Evolutionary conservation across 2,888 invertebrate genomes (phyloP).

Genomic region (Lasiommata megera): DNA sequence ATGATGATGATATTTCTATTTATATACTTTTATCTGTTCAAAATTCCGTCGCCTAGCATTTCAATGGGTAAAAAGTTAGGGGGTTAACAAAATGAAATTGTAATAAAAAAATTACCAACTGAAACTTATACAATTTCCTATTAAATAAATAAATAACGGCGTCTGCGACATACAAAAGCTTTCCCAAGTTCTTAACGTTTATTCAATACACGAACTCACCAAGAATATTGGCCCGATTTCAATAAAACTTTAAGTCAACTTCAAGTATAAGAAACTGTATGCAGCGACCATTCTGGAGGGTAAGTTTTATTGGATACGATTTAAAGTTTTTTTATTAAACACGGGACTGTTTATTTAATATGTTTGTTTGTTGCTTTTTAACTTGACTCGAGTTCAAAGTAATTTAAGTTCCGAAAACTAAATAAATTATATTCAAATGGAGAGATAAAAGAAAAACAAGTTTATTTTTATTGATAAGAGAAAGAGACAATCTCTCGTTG

Average conservation of each 20-base stretch:
- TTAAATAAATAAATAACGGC: neutral
- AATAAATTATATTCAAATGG: too few relatives aligned
- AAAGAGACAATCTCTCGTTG: too few relatives aligned
- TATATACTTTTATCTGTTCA: too few relatives aligned
- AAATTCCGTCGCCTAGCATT: too few relatives aligned
- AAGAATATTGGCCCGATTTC: conserved; percentile 29
- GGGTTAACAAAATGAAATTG: too few relatives aligned
- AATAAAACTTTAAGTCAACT: conserved; percentile 29
- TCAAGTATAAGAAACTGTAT: conserved; percentile 23
- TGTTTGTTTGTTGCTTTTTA: neutral
- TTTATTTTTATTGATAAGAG: too few relatives aligned
- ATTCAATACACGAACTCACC: conserved; percentile 23
- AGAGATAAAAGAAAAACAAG: too few relatives aligned
- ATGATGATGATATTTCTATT: too few relatives aligned
- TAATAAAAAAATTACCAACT: neutral
- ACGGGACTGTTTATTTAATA: neutral
- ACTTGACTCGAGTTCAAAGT: neutral
- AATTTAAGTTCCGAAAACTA: too few relatives aligned
- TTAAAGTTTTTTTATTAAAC: conserved; percentile 5
- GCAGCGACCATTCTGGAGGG: conserved; percentile 5
- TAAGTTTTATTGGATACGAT: conserved; percentile 11
- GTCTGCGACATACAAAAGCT: neutral
- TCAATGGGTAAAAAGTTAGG: too few relatives aligned
- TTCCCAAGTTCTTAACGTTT: neutral
- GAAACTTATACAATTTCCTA: neutral